Conservation (phyloP, 2,113 vertebrate genomes). For the Heteronetta atricapilla region DNA sequence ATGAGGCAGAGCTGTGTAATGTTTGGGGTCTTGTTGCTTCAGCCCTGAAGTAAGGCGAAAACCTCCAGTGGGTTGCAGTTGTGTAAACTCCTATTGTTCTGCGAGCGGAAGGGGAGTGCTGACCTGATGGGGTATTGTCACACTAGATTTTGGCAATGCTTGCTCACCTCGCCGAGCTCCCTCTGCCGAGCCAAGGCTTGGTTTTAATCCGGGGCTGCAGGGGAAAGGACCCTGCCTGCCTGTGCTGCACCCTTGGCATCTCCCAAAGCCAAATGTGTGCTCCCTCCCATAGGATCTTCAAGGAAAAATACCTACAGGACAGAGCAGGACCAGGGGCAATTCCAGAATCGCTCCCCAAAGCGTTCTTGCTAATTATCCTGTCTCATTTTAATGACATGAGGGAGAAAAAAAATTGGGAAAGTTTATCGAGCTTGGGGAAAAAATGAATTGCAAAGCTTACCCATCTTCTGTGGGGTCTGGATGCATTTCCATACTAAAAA, state of each 20-base stretch:
- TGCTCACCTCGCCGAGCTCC: background rate
- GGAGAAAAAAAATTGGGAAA: background rate
- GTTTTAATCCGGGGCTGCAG: background rate
- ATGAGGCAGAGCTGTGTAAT: constrained; percentile 52
- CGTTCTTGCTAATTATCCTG: background rate
- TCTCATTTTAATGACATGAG: background rate
- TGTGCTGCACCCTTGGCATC: rapidly evolving
- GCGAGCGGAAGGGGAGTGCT: background rate
- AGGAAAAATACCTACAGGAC: background rate
- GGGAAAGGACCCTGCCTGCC: background rate
- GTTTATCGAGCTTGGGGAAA: background rate
- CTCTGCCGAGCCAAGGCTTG: background rate
- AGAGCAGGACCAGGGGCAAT: background rate
- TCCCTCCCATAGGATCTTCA: background rate
- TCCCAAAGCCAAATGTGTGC: background rate
- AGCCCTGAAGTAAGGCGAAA: background rate
- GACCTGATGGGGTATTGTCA: background rate
- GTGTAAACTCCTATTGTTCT: constrained; percentile 44
- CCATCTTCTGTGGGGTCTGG: background rate
- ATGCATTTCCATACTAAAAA: background rate
- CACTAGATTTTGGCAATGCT: constrained; percentile 3
- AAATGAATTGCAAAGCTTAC: background rate
- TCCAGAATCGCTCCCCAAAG: background rate
- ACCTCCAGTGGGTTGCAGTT: constrained; percentile 41
- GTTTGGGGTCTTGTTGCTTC: constrained; percentile 45